phyloP scores from a whole-genome alignment of 2,113 vertebrate genomes.

The Pedetes capensis region DNA sequence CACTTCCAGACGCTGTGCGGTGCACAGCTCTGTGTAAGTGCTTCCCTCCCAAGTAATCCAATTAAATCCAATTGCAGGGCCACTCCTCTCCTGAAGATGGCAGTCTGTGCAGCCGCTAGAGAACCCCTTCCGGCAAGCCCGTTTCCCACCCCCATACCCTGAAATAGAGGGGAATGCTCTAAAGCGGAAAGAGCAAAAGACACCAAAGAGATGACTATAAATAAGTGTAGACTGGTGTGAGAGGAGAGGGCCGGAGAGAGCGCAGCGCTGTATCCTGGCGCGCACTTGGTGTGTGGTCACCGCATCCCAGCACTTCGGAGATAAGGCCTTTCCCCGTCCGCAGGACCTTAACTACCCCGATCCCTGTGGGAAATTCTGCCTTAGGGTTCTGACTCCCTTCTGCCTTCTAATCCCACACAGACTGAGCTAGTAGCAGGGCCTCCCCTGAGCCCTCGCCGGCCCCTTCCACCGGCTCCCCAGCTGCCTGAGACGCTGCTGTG shows the following conservation, averaged over 20 bases:
- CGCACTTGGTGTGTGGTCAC: too few species aligned
- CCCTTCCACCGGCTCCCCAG: not conserved
- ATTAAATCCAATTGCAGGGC: not conserved
- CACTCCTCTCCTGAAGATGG: not conserved
- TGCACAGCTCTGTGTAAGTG: too few species aligned
- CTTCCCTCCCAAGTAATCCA: too few species aligned
- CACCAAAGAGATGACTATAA: rapidly evolving
- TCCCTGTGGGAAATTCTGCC: not conserved
- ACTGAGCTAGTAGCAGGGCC: rapidly evolving
- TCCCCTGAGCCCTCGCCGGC: not conserved
- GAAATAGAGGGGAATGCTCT: not conserved
- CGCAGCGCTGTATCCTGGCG: rapidly evolving
- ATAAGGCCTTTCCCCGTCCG: rapidly evolving
- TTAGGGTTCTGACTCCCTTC: not conserved
- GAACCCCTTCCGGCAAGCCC: too few species aligned
- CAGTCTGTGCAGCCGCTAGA: not conserved
- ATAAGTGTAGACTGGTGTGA: rapidly evolving
- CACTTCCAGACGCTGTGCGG: too few species aligned
- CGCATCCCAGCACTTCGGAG: rapidly evolving
- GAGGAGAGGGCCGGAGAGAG: not conserved
- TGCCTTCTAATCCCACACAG: not conserved
- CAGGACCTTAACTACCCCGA: rapidly evolving
- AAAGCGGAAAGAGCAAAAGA: not conserved
- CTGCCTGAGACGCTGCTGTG: not conserved
- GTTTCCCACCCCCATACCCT: rapidly evolving